Evolutionary conservation across 1,140 invertebrate species (phyloP), one percentile per base, ranked within the genome.

Genomic region (Trypoxylus dichotomus): DNA sequence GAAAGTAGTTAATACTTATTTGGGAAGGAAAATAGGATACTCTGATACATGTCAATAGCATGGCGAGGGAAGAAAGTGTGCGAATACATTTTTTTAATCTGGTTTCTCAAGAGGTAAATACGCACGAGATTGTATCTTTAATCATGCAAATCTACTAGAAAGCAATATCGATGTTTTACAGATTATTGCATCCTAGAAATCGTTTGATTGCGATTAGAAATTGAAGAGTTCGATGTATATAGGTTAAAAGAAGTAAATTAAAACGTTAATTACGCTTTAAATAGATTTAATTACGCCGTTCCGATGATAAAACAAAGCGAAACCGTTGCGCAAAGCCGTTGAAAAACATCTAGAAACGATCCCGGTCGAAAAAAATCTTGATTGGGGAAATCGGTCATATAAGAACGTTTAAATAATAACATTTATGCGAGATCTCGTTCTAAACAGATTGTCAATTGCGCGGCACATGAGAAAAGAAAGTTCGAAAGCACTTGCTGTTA

Each of bases 271-370:
- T 29, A 29, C 60, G 60, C 8, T 68, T 25, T 11, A 27, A 68
- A 68, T 25, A 1, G 21, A 68, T 68, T 11, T 24, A 68, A 27
- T 68, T 15, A 24, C 60, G 21, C 24, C 21, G 21, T 27, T 68
- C 24, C 24, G 21, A 29, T 27, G 24, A 29, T 29, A 68, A 68
- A 68, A 68, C 27, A 25, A 29, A 68, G 24, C 24, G 2, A 68
- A 29, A 25, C 21, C 19, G 24, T 68, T 68, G 13, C 60, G 60
- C 19, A 68, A 68, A 60, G 8, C 2, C n/a, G 21, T 21, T 24
- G 58, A 60, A 60, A n/a, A 63, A 63, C 60, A n/a, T 63, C 19
- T 63, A 63, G 43, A 47, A 47, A 47, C 13, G 43, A 54, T 54
- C 60, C 60, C 21, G 60, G 24, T 19, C 47, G n/a, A 1, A 54